phyloP scores from a whole-genome alignment of 2,888 invertebrate genomes.

The Coremacera marginata region DNA sequence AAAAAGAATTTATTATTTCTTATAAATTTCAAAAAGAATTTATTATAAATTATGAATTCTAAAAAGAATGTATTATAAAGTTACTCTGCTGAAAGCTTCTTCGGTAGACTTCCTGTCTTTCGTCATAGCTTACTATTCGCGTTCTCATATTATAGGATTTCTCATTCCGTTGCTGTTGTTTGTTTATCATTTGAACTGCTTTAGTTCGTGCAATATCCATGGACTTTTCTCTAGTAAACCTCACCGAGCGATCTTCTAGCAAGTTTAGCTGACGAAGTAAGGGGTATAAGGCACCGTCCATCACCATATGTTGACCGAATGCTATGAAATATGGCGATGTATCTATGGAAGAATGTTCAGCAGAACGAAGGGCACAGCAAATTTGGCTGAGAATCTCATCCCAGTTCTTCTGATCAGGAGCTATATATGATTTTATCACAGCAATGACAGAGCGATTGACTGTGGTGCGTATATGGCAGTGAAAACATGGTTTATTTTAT shows the following conservation, averaged over 20 bases:
- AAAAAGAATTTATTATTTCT: background rate
- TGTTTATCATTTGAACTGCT: too few species aligned
- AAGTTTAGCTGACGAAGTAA: too few species aligned
- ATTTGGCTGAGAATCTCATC: background rate
- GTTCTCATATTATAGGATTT: background rate
- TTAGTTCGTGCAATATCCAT: too few species aligned
- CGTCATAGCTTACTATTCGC: background rate
- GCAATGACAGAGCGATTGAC: too few species aligned
- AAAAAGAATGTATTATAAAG: too few species aligned
- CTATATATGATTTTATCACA: too few species aligned
- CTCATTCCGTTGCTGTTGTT: slow-evolving; percentile 1
- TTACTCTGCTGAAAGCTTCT: slow-evolving; percentile 3
- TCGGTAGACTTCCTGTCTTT: background rate
- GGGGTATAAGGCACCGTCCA: background rate
- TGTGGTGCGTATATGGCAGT: too few species aligned
- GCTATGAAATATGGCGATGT: background rate
- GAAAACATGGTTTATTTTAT: too few species aligned
- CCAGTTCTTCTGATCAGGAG: background rate
- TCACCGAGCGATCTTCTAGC: too few species aligned
- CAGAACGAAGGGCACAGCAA: background rate
- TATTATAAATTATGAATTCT: too few species aligned
- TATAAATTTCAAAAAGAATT: too few species aligned
- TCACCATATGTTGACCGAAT: background rate
- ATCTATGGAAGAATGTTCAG: background rate
- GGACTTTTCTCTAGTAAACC: too few species aligned